Base-by-base conservation (phyloP, 2,888 invertebrate genomes). In the Erebia palarica region DNA sequence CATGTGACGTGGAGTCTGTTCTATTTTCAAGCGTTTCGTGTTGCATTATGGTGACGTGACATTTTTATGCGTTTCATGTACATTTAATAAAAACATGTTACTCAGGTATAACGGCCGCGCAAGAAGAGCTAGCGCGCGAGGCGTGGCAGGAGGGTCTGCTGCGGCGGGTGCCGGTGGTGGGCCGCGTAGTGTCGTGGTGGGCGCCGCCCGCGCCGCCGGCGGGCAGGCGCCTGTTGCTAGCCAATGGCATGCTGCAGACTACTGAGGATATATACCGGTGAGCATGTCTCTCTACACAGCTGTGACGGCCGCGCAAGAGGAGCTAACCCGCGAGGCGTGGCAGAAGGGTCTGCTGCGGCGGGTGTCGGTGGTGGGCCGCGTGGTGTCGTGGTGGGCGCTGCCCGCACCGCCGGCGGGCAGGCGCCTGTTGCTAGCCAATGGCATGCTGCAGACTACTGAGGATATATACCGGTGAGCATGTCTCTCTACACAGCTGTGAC, bases 371-470 rank as follows among this genome's bases (percentile, higher is more conserved):
- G 97, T 99, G 71, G 98, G 99, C 0, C 96, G 97, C 27, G 95
- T 99, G 70, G 96, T 99, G 66, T 98, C 98, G 91, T 99, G 99
- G 99, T 98, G 98, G 97, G 97, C 98, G 65, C 99, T 99, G 10
- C 82, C 86, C 74, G 83, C 87, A 70, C 95, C 96, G 5, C 92
- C 95, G 36, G 93, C 95, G 9, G 97, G 91, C 96, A 78, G 96
- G 96, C 78, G 96, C 95, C 86, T 99, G 97, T 82, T 97, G 96
- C 87, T 90, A 94, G 96, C 86, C 96, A 97, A 64, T 94, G 99
- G 82, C 96, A 96, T 97, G 64, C 96, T 82, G 73, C 81, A 82
- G 76, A 70, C 80, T 75, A 82, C 82, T 10, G 83, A 80, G 73
- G 88, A 89, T 72, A 74, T 88, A 1, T 88, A 87, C 83, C 79